A percentile compares a stretch with the other conserved stretches of the same genome.
Evolutionary conservation across 2,888 invertebrate species (phyloP).

Genomic region (Clivina fossor): DNA sequence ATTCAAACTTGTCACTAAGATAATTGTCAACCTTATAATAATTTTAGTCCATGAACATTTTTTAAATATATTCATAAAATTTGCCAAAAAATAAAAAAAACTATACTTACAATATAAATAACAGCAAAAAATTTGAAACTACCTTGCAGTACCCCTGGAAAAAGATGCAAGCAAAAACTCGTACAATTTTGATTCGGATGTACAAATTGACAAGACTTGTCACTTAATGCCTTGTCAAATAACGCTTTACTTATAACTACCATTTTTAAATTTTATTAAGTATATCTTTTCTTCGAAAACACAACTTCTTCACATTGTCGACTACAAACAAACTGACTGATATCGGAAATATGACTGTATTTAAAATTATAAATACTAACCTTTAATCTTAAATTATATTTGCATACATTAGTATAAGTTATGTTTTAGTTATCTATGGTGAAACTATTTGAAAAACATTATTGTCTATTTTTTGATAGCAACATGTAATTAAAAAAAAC

Average conservation of each 20-base stretch:
- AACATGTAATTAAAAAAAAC: no score
- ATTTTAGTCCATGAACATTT: no score
- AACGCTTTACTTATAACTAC: conserved; percentile 16
- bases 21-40: no score
- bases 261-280: no score
- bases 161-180: no score
- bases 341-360: no score
- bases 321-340: no score
- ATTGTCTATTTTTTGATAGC: background rate
- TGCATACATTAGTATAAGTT: background rate
- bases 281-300: no score
- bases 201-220: background rate
- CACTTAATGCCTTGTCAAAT: conserved; percentile 1
- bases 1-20: no score
- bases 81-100: background rate
- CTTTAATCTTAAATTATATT: background rate
- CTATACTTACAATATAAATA: conserved; percentile 27
- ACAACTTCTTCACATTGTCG: no score
- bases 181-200: no score
- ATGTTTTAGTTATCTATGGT: background rate
- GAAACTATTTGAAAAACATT: background rate
- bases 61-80: background rate
- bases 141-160: background rate
- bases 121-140: conserved; percentile 13
- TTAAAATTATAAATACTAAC: background rate